Evolutionary conservation across 1,140 invertebrate species (phyloP).

Genomic region (Diabrotica virgifera): DNA sequence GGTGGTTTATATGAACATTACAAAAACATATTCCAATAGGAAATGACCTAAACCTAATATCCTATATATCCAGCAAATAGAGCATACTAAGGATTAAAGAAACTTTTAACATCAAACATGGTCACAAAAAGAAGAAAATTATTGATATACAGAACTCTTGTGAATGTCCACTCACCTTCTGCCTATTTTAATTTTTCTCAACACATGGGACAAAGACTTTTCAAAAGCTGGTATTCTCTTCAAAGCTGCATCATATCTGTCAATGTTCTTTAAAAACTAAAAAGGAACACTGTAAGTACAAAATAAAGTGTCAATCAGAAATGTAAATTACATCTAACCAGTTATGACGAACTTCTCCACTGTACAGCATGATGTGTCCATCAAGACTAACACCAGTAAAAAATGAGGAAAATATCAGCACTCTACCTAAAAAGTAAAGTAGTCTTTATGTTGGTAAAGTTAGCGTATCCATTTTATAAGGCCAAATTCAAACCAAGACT

Average conservation of each 20-base stretch:
- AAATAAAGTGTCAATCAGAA: too few relatives aligned
- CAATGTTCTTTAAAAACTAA: constrained; percentile 79
- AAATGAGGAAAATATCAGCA: constrained; percentile 74
- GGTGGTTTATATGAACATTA: too few relatives aligned
- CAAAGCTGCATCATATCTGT: constrained; percentile 69
- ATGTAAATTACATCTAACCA: constrained; percentile 75
- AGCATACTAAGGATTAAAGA: too few relatives aligned
- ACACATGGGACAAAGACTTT: constrained; percentile 75
- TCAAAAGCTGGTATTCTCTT: constrained; percentile 77
- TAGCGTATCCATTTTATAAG: too few relatives aligned
- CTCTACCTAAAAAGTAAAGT: constrained; percentile 55
- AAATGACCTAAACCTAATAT: too few relatives aligned
- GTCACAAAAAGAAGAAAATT: too few relatives aligned
- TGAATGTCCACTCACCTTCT: constrained; percentile 56
- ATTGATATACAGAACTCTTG: too few relatives aligned
- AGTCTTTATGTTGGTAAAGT: too few relatives aligned
- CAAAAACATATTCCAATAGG: too few relatives aligned
- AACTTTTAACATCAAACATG: too few relatives aligned
- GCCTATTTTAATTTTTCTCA: constrained; percentile 77
- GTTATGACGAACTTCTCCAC: constrained; percentile 85
- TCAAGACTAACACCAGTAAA: constrained; percentile 86
- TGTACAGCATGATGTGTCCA: constrained; percentile 83
- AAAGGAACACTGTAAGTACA: constrained; percentile 21
- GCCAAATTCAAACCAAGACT: too few relatives aligned
- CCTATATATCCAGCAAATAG: too few relatives aligned